A percentile compares a stretch with the other conserved stretches of the same genome.
Evolutionary conservation across 2,888 invertebrate species (phyloP).

Genomic region (Cynaeus angustus): DNA sequence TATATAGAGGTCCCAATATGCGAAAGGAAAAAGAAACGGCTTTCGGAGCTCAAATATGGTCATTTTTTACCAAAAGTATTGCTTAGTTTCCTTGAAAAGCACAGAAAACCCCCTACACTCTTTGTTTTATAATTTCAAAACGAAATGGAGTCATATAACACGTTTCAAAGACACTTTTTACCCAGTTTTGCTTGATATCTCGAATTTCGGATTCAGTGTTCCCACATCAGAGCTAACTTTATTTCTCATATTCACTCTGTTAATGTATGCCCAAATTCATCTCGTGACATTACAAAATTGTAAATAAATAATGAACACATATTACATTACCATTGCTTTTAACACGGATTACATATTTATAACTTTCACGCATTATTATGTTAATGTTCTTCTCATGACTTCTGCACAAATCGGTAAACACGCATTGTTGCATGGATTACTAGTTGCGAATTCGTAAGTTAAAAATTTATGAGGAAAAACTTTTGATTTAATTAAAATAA

Average conservation of each 20-base stretch:
- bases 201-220: no score
- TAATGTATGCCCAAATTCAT: neutral
- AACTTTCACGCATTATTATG: neutral
- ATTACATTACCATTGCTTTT: constrained; percentile 1
- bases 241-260: neutral
- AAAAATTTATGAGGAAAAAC: constrained; percentile 2
- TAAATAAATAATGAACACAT: constrained; percentile 1
- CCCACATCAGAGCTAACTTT: neutral
- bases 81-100: no score
- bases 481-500: constrained; percentile 17
- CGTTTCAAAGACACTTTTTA: no score
- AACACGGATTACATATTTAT: neutral
- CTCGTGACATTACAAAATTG: constrained; percentile 1
- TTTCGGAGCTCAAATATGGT: neutral
- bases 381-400: neutral
- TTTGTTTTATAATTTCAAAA: no score
- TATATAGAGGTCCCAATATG: constrained; percentile 25
- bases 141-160: no score
- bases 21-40: neutral
- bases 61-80: constrained; percentile 8
- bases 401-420: neutral
- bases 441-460: no score
- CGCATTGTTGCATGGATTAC: no score
- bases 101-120: no score
- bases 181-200: no score